These are phyloP conservation scores for Bombus huntii DNA, from an alignment of 1,140 invertebrate species.

Conservation along the genomic window DNA sequence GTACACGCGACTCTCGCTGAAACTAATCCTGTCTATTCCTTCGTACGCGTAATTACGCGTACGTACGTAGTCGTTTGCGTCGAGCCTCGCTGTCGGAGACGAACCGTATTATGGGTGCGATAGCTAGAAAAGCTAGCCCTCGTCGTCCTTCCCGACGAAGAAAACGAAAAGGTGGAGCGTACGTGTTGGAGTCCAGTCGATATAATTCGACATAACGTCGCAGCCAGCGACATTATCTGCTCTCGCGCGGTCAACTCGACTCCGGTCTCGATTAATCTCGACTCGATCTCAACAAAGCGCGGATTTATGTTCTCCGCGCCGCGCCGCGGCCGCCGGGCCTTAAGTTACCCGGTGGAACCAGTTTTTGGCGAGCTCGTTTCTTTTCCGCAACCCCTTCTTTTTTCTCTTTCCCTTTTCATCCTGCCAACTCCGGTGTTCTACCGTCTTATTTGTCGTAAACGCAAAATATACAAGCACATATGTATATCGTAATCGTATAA, in stretches of 20 bases:
- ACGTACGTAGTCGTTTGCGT: too few species aligned
- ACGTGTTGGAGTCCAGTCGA: constrained; percentile 42
- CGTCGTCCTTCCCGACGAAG: not conserved
- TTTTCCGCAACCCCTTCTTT: constrained; percentile 53
- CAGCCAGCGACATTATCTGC: constrained; percentile 73
- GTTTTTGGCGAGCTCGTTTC: constrained; percentile 68
- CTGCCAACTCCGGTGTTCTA: too few species aligned
- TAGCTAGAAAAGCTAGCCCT: too few species aligned
- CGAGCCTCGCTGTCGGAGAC: too few species aligned
- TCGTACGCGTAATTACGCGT: too few species aligned
- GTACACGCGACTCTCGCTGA: too few species aligned
- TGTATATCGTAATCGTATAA: not conserved
- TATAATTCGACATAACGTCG: constrained; percentile 75
- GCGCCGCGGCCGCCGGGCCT: not conserved
- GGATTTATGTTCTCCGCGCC: constrained; percentile 71
- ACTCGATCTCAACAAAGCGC: constrained; percentile 75
- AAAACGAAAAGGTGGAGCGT: constrained; percentile 21
- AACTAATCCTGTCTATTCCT: too few species aligned
- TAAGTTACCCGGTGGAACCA: constrained; percentile 61
- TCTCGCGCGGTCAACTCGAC: constrained; percentile 64
- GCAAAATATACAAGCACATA: too few species aligned
- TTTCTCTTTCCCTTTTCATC: constrained; percentile 10
- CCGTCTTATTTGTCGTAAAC: too few species aligned
- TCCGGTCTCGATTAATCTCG: constrained; percentile 72
- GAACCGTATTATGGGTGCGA: too few species aligned